phyloP scores from a whole-genome alignment of 2,797 vertebrate species.

The Taenioides sp. region DNA sequence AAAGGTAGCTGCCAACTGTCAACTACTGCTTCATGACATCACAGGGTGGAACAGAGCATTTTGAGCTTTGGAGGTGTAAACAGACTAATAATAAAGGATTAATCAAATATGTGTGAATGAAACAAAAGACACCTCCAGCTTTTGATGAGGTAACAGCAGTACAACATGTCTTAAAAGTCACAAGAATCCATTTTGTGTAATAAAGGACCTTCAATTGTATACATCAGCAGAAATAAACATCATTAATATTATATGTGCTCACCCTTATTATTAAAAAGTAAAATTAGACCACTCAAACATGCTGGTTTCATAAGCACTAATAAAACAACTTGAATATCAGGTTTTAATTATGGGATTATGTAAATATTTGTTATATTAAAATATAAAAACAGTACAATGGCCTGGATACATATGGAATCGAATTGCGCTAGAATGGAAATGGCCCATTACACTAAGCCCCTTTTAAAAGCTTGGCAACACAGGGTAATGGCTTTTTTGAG shows the following conservation, averaged over 20 bases:
- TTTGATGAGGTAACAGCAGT: too few relatives aligned
- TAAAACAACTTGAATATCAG: not conserved
- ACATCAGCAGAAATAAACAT: not conserved
- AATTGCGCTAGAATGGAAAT: not conserved
- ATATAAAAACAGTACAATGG: not conserved
- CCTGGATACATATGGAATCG: not conserved
- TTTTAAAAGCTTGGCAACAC: not conserved
- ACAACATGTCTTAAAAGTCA: too few relatives aligned
- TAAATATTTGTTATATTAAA: not conserved
- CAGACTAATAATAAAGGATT: too few relatives aligned
- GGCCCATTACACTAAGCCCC: not conserved
- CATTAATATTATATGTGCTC: not conserved
- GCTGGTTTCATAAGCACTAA: not conserved
- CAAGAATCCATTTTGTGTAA: too few relatives aligned
- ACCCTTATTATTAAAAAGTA: not conserved
- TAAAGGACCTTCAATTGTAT: too few relatives aligned
- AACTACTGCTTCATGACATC: too few relatives aligned
- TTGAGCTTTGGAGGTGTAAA: too few relatives aligned
- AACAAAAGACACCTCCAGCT: too few relatives aligned
- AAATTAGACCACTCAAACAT: not conserved
- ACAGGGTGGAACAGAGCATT: too few relatives aligned
- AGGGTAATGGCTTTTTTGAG: constrained; percentile 1
- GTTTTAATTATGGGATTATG: not conserved
- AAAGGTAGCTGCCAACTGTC: too few relatives aligned
- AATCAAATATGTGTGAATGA: too few relatives aligned